Evolutionary conservation across 2,797 vertebrate species (phyloP).

Genomic region (Sebastes umbrosus): DNA sequence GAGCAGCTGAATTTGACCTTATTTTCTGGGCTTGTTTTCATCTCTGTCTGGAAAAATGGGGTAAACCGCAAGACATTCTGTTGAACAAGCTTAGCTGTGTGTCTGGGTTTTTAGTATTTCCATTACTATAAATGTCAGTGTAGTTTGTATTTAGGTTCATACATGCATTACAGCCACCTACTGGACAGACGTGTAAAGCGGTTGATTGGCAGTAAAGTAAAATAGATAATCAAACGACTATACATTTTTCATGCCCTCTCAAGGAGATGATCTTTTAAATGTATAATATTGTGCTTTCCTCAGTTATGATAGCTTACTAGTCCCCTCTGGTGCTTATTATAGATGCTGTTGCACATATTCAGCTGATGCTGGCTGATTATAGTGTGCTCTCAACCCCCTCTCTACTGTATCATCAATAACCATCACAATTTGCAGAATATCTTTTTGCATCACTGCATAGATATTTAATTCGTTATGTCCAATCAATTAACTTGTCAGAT

Average conservation of each 20-base stretch:
- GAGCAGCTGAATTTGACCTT: neutral
- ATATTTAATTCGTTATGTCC: conserved; percentile 60
- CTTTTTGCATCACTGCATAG: conserved; percentile 43
- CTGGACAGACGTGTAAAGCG: neutral
- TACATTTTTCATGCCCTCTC: neutral
- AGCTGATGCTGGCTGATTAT: conserved; percentile 25
- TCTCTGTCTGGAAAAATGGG: neutral
- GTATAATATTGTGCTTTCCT: neutral
- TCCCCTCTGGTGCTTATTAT: conserved; percentile 19
- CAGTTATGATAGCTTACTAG: neutral
- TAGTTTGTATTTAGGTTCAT: neutral
- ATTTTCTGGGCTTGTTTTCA: neutral
- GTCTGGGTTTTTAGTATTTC: neutral
- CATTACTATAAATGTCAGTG: neutral
- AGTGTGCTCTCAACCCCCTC: neutral
- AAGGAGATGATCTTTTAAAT: neutral
- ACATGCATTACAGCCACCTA: neutral
- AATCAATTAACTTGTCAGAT: conserved; percentile 72
- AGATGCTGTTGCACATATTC: neutral
- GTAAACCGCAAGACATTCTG: neutral
- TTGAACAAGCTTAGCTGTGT: neutral
- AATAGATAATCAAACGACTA: neutral
- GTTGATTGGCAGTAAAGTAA: neutral
- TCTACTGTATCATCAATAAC: conserved; percentile 49
- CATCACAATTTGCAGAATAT: conserved; percentile 34